Percentiles rank a stretch among this genome's conserved stretches.
These are phyloP conservation scores for Embidobia sp. DNA, from an alignment of 2,888 invertebrate genomes.

Conservation along the genomic window DNA sequence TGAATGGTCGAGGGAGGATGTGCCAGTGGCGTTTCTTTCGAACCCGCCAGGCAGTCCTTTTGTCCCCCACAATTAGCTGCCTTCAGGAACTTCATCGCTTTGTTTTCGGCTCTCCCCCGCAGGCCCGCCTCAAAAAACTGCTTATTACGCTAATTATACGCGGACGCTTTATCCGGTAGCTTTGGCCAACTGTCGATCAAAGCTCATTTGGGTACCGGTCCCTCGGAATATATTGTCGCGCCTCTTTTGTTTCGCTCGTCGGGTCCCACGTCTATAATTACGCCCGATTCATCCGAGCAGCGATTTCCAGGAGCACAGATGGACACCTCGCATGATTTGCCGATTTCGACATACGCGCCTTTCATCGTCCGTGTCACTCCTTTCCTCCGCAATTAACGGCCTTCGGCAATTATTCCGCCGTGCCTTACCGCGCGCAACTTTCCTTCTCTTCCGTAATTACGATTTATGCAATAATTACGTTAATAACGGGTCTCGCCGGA, in stretches of 20 bases:
- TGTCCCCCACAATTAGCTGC: constrained; percentile 79
- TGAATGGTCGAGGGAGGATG: constrained; percentile 79
- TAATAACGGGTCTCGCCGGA: constrained; percentile 68
- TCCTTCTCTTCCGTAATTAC: constrained; percentile 67
- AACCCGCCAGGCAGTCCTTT: constrained; percentile 71
- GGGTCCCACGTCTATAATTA: constrained; percentile 46
- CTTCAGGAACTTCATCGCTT: constrained; percentile 74
- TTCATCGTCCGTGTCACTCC: too few species aligned
- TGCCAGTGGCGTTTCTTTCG: constrained; percentile 71
- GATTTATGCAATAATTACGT: constrained; percentile 69
- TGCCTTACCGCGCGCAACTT: not conserved
- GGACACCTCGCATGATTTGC: constrained; percentile 27
- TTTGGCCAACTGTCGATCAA: constrained; percentile 77
- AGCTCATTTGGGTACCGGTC: constrained; percentile 70
- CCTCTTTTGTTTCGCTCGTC: constrained; percentile 52
- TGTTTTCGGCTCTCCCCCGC: constrained; percentile 76
- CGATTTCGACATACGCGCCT: constrained; percentile 12
- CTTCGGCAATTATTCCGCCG: constrained; percentile 3
- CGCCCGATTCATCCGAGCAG: not conserved
- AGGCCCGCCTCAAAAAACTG: constrained; percentile 77
- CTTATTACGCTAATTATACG: constrained; percentile 81
- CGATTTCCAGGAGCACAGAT: constrained; percentile 24
- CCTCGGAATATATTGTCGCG: constrained; percentile 63
- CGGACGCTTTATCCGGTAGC: constrained; percentile 69
- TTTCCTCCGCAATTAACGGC: not conserved